Conservation (phyloP, 1,140 invertebrate species). For the Drosophila repleta region DNA sequence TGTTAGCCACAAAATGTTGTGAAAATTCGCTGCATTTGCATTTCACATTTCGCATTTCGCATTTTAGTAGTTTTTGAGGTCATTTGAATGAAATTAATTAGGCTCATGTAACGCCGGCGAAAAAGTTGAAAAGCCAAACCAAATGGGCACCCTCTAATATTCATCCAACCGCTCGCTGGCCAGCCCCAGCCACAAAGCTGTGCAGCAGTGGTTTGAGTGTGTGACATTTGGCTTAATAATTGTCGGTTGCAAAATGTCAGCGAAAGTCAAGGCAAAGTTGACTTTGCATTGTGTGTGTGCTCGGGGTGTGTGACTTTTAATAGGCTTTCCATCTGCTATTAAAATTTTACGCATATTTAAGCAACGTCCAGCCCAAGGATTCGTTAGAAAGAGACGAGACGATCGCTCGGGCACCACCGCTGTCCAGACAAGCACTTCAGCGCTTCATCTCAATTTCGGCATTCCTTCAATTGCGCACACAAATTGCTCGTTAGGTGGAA, state of each 20-base stretch:
- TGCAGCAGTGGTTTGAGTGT: conserved; percentile 30
- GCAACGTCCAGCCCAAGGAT: conserved; percentile 34
- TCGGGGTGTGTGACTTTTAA: conserved; percentile 46
- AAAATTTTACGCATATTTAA: conserved; percentile 76
- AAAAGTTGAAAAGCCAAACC: conserved; percentile 59
- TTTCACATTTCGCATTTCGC: conserved; percentile 46
- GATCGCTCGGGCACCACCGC: neutral
- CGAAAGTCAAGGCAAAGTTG: conserved; percentile 72
- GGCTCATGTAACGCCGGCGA: conserved; percentile 58
- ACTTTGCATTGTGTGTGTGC: conserved; percentile 29
- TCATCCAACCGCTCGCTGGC: neutral
- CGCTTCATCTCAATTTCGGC: conserved; percentile 12
- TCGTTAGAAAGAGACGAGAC: neutral
- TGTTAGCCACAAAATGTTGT: conserved; percentile 27
- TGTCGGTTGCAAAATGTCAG: conserved; percentile 41
- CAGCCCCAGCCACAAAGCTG: neutral
- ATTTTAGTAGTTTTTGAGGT: conserved; percentile 50
- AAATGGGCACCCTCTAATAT: conserved; percentile 19
- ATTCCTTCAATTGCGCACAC: conserved; percentile 13
- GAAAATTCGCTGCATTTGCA: conserved; percentile 51
- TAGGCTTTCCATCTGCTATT: conserved; percentile 61
- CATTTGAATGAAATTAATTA: conserved; percentile 73
- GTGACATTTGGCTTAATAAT: conserved; percentile 62
- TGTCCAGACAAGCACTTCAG: conserved; percentile 15
- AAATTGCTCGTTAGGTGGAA: conserved; percentile 30